These are phyloP conservation scores for Galeruca laticollis DNA, from an alignment of 2,888 invertebrate genomes.

Conservation along the genomic window DNA sequence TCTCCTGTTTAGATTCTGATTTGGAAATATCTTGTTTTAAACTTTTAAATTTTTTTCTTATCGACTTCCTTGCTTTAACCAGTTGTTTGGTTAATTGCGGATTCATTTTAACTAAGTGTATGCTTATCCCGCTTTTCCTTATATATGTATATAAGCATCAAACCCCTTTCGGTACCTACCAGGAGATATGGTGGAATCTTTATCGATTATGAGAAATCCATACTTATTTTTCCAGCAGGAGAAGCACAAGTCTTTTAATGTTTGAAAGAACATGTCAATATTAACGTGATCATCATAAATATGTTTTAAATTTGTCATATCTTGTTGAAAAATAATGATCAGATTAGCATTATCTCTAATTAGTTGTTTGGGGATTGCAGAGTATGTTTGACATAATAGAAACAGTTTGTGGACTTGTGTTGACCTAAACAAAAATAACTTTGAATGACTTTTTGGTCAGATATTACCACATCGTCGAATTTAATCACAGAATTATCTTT, in stretches of 20 bases:
- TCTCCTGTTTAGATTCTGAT: conserved; percentile 26
- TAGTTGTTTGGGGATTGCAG: conserved; percentile 31
- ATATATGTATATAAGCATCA: conserved; percentile 25
- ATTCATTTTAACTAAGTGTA: too few relatives aligned
- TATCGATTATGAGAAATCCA: conserved; percentile 29
- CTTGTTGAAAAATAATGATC: conserved; percentile 36
- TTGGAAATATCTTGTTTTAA: conserved; percentile 19
- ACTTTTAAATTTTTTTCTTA: conserved; percentile 29
- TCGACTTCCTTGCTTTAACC: conserved; percentile 21
- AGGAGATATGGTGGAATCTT: conserved; percentile 7
- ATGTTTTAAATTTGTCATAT: conserved; percentile 34
- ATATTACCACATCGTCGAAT: conserved; percentile 31
- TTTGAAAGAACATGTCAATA: conserved; percentile 31
- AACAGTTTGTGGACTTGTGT: conserved; percentile 35
- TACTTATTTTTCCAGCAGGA: conserved; percentile 22
- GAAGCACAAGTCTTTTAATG: conserved; percentile 29
- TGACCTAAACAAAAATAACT: conserved; percentile 35
- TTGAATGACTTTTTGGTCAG: conserved; percentile 33
- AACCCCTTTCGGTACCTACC: conserved; percentile 26
- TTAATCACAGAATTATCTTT: conserved; percentile 28
- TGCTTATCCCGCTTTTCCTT: conserved; percentile 17
- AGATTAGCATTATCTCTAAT: conserved; percentile 35
- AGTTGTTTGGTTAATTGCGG: too few relatives aligned
- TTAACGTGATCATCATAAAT: conserved; percentile 34
- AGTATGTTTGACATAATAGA: conserved; percentile 38